Base-by-base conservation (phyloP, 1,140 invertebrate species). In the Hestina assimilis region DNA sequence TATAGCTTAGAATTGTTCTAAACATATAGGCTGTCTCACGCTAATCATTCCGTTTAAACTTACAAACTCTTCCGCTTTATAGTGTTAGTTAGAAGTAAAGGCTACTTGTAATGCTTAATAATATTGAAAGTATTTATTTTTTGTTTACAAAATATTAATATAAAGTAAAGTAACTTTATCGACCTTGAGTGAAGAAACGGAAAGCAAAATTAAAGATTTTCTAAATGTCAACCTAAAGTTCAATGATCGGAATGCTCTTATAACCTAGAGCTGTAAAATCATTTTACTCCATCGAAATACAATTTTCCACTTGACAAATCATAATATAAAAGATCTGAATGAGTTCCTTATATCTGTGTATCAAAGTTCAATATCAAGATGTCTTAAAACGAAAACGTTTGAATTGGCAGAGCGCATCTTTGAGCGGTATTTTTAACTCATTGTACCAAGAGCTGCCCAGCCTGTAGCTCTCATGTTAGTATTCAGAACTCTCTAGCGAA, bases 401-500 rank as follows among this genome's bases (percentile, higher is more conserved):
- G 70, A 79, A 63, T 86, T 88, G 85, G 85, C 85, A 88, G 79
- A 79, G 83, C 76, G 79, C 83, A 83, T 86, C 84, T 86, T 78
- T 40, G 81, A 85, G 81, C 80, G 83, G 48, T 88, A 88, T 88
- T 88, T 88, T 83, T 88, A 88, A 88, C 85, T 88, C 85, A 88
- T 85, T 86, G 73, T 88, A 73, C 75, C 69, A 81, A 74, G 70
- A 72, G 81, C 78, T 74, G 75, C 74, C 75, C 75, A 69, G 74
- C 71, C 54, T 62, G 77, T 66, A 75, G 59, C 79, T 86, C 79
- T 71, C 63, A 70, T 84, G 80, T 71, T 79, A 79, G 74, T 76
- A 48, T 53, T 60, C 55, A 72, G 60, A 72, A 69, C 57, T 71
- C 66, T 75, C 63, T 67, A 79, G 64, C 73, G 84, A 87, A 83